Evolutionary conservation across 1,140 invertebrate species (phyloP), one percentile per base, ranked within the genome.

Genomic region (Sarcophaga bullata): DNA sequence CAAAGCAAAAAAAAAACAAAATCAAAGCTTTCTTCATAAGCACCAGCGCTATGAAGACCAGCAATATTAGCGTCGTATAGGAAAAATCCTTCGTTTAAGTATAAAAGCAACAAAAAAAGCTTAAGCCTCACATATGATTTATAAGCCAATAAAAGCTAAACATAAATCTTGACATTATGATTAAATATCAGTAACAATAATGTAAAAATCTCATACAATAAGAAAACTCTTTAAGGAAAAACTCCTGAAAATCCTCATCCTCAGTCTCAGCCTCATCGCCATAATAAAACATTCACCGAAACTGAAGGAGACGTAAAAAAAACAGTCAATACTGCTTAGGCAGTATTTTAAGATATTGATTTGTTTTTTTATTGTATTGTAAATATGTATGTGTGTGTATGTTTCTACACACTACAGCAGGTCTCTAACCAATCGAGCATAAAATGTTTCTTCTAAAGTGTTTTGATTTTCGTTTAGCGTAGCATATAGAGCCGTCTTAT

Each of bases 151-250:
- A 68, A 68, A 68, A 19, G 17, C 62, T 68, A 68, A 68, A 68
- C 62, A 68, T 68, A 76, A 76, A 76, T 76, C 73, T 76, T 76
- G 47, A 76, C 73, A 76, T 76, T 76, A 76, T 76, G 73, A 76
- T 76, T 76, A 76, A 76, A 76, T 76, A 76, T 49, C 73, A 68
- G n/a, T 68, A 68, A 68, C 62, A 68, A 68, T 68, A 68, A 68
- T 68, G 62, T 52, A 52, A 37, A 37, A 37, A 37, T 37, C 25
- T 37, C 62, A 17, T 19, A 68, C 62, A 19, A 37, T 37, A 37
- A 37, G 25, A 37, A 37, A 37, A 37, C 25, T 37, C 25, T 37
- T 37, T 37, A 37, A 37, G 25, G 4, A 37, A 37, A 37, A 37
- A 37, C 25, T 37, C 25, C 25, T 37, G 19, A 68, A 68, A 68